Conservation (phyloP, 2,888 invertebrate species). For the Lingula anatina region DNA sequence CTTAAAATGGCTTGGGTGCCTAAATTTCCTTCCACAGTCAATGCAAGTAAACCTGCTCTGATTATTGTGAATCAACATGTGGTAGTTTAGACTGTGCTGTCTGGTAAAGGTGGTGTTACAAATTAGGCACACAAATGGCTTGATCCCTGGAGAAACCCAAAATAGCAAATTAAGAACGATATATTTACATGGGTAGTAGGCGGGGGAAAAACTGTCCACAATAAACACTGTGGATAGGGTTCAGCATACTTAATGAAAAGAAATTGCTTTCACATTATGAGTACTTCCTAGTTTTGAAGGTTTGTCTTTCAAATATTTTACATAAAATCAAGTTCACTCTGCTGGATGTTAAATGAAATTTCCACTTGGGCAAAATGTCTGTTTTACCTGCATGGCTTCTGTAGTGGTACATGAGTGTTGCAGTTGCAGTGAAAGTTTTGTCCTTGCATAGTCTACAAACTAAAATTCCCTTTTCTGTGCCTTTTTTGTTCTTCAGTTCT, state of each 20-base stretch:
- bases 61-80: conserved; percentile 61
- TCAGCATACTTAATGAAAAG: too few species aligned
- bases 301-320: too few species aligned
- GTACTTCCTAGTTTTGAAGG: too few species aligned
- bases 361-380: too few species aligned
- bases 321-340: too few species aligned
- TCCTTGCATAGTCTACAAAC: conserved; percentile 58
- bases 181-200: too few species aligned
- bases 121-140: conserved; percentile 60
- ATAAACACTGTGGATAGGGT: too few species aligned
- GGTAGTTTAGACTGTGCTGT: conserved; percentile 61
- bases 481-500: conserved; percentile 35
- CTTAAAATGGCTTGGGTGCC: conserved; percentile 61
- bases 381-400: conserved; percentile 59
- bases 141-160: conserved; percentile 54
- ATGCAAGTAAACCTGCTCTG: conserved; percentile 60
- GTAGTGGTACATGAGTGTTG: conserved; percentile 61
- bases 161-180: conserved; percentile 1
- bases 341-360: too few species aligned
- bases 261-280: too few species aligned
- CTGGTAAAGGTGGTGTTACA: conserved; percentile 60
- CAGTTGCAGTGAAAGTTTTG: conserved; percentile 59
- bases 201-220: too few species aligned
- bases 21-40: conserved; percentile 60
- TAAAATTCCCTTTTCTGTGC: conserved; percentile 44